Conservation (phyloP, 2,797 vertebrate genomes). For the Champsocephalus esox region DNA sequence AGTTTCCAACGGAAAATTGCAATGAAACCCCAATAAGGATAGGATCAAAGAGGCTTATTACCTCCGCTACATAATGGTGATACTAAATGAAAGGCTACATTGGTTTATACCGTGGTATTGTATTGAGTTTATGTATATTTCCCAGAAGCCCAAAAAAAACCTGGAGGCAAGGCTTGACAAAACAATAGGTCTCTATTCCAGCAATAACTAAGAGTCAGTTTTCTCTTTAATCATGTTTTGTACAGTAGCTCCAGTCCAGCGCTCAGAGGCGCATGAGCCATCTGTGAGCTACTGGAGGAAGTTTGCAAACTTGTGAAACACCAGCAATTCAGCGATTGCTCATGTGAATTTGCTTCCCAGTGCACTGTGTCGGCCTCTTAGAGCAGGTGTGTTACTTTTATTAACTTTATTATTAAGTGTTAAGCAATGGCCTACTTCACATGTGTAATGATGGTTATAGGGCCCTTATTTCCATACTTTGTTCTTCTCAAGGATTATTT, state of each 20-base stretch:
- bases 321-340: conserved; percentile 55
- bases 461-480: neutral
- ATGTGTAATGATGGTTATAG: neutral
- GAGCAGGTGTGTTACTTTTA: conserved; percentile 59
- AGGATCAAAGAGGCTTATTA: conserved; percentile 2
- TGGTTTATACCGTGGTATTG: conserved; percentile 35
- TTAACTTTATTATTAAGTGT: conserved; percentile 9
- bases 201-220: conserved; percentile 51
- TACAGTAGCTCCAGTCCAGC: conserved; percentile 42
- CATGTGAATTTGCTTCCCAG: conserved; percentile 57
- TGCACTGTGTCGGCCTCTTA: conserved; percentile 41
- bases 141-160: conserved; percentile 45
- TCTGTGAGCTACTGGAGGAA: conserved; percentile 57
- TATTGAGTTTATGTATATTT: conserved; percentile 46
- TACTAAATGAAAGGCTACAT: conserved; percentile 11
- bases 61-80: conserved; percentile 1
- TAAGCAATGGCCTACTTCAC: neutral
- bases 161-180: conserved; percentile 19
- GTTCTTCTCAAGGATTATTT: neutral
- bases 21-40: neutral
- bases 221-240: conserved; percentile 43
- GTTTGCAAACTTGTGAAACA: conserved; percentile 58
- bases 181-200: conserved; percentile 43
- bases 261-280: conserved; percentile 55
- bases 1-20: neutral